Evolutionary conservation across 2,797 vertebrate genomes (phyloP).

Genomic region (Diglossa cyanea): DNA sequence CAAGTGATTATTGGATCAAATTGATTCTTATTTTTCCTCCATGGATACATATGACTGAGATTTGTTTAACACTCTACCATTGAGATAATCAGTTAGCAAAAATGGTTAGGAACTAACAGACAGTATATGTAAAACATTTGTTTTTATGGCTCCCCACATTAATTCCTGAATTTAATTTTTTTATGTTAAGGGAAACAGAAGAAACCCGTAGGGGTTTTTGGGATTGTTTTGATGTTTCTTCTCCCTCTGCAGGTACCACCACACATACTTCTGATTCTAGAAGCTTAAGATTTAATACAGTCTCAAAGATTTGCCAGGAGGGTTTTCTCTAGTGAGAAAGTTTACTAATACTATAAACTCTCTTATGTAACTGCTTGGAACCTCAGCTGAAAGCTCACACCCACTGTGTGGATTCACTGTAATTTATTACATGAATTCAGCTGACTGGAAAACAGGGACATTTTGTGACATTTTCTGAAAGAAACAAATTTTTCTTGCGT

Average conservation of each 20-base stretch:
- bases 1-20: background rate
- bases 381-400: background rate
- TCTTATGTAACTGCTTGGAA: background rate
- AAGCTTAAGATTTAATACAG: background rate
- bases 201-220: accelerated
- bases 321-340: background rate
- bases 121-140: background rate
- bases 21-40: background rate
- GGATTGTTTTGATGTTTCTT: background rate
- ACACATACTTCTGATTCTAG: background rate
- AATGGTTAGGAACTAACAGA: background rate
- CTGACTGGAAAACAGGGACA: background rate
- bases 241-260: background rate
- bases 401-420: background rate
- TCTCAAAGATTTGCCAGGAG: background rate
- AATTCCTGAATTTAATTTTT: background rate
- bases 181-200: background rate
- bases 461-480: background rate
- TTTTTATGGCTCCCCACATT: background rate
- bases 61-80: background rate
- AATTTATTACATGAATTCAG: background rate
- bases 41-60: background rate
- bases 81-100: background rate
- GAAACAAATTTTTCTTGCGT: background rate
- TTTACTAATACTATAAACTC: background rate